phyloP scores from a whole-genome alignment of 2,888 invertebrate species.

The Pseudoips prasinana region DNA sequence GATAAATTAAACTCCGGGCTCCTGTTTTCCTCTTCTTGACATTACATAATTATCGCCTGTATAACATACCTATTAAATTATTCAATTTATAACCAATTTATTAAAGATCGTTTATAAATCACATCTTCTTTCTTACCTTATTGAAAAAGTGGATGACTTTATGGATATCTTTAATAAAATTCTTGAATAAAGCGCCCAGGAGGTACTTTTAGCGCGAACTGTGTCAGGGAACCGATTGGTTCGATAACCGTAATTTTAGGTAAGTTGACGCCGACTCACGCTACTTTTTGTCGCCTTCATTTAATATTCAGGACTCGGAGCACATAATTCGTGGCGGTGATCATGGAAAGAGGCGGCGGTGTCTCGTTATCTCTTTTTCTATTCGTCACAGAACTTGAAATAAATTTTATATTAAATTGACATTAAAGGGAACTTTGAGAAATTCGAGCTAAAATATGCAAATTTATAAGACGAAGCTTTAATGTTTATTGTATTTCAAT shows the following conservation, averaged over 20 bases:
- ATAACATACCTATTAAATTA: too few species aligned
- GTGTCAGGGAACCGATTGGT: constrained; percentile 52
- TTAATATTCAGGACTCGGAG: constrained; percentile 66
- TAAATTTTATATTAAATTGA: constrained; percentile 53
- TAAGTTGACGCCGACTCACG: constrained; percentile 52
- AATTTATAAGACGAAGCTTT: constrained; percentile 34
- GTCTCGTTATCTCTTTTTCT: constrained; percentile 66
- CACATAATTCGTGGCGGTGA: constrained; percentile 69
- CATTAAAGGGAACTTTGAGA: constrained; percentile 47
- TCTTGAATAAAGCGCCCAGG: constrained; percentile 31
- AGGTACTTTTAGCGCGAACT: constrained; percentile 41
- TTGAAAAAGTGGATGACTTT: constrained; percentile 48
- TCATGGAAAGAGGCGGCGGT: constrained; percentile 56
- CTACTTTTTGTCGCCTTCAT: constrained; percentile 54
- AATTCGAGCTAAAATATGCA: constrained; percentile 40
- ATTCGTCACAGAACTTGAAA: constrained; percentile 59
- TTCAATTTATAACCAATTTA: too few species aligned
- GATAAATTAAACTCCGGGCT: too few species aligned
- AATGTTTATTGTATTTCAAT: constrained; percentile 40
- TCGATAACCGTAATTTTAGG: constrained; percentile 63
- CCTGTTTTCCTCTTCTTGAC: too few species aligned
- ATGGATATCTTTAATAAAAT: constrained; percentile 47
- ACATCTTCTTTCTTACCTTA: constrained; percentile 40
- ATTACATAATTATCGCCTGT: too few species aligned
- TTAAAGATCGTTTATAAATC: constrained; percentile 21